These are phyloP conservation scores for Lophius americanus DNA, from an alignment of 2,797 vertebrate genomes.

Conservation along the genomic window DNA sequence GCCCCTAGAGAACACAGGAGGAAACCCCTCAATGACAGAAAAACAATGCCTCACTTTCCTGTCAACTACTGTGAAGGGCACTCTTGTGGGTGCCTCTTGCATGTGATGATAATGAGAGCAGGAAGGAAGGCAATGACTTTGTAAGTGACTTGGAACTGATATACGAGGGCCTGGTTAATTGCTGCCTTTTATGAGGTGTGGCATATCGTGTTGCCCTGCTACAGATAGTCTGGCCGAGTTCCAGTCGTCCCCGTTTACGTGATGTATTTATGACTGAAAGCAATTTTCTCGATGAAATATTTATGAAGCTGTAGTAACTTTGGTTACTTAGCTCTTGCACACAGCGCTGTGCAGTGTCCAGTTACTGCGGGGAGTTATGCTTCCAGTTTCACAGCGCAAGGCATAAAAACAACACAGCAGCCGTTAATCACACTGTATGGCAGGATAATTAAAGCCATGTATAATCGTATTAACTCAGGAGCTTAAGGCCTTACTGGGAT, in stretches of 20 bases:
- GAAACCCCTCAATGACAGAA: constrained; percentile 64
- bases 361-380: constrained; percentile 15
- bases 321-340: constrained; percentile 39
- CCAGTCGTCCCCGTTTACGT: constrained; percentile 50
- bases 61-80: constrained; percentile 50
- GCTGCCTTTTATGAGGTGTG: constrained; percentile 66
- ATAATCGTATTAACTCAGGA: constrained; percentile 2
- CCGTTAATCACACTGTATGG: constrained; percentile 24
- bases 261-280: constrained; percentile 73
- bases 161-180: constrained; percentile 73
- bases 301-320: constrained; percentile 63
- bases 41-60: constrained; percentile 56
- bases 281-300: constrained; percentile 76
- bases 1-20: constrained; percentile 54
- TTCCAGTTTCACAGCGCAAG: constrained; percentile 18
- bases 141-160: constrained; percentile 71
- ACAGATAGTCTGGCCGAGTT: constrained; percentile 53
- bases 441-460: constrained; percentile 19
- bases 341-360: constrained; percentile 18
- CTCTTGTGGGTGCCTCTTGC: constrained; percentile 49
- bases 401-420: neutral
- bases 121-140: constrained; percentile 71
- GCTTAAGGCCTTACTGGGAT: constrained; percentile 5
- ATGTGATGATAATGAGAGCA: constrained; percentile 64
- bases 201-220: constrained; percentile 57